Conservation (phyloP, 2,113 vertebrate genomes). For the Melanotaenia duboulayi region DNA sequence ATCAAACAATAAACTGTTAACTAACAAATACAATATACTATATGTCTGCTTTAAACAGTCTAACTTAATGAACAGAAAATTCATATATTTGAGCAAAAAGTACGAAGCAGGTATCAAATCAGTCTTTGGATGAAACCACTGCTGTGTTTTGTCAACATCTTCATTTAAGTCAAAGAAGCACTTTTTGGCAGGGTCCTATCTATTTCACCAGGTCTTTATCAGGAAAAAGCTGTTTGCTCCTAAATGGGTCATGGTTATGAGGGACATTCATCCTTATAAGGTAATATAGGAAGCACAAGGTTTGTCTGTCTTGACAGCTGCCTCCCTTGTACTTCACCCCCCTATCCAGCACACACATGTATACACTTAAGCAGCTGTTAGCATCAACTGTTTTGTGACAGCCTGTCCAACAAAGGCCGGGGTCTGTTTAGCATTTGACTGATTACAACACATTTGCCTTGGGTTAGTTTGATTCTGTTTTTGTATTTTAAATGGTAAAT, state of each 20-base stretch:
- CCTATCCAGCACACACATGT: conserved; percentile 31
- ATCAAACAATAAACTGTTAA: too few species aligned
- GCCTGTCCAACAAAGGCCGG: conserved; percentile 23
- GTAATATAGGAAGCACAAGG: conserved; percentile 66
- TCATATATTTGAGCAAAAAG: conserved; percentile 8
- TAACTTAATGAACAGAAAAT: too few species aligned
- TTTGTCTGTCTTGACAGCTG: conserved; percentile 78
- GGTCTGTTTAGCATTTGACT: conserved; percentile 57
- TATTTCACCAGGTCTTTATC: conserved; percentile 61
- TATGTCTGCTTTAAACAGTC: too few species aligned
- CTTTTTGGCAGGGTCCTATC: conserved; percentile 58
- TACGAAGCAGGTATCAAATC: conserved; percentile 10
- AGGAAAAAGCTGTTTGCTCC: conserved; percentile 55
- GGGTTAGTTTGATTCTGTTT: not conserved
- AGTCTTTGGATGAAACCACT: conserved; percentile 26
- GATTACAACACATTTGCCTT: conserved; percentile 3
- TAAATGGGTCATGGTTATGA: conserved; percentile 67
- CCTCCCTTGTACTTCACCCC: conserved; percentile 32
- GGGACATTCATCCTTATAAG: conserved; percentile 78
- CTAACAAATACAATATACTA: too few species aligned
- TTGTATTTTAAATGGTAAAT: too few species aligned
- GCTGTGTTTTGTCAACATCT: conserved; percentile 69
- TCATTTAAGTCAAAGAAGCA: conserved; percentile 34
- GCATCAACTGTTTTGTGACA: conserved; percentile 74
- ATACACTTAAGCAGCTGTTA: conserved; percentile 72